Conservation (phyloP, 2,888 invertebrate genomes). For the Aplocera efformata region DNA sequence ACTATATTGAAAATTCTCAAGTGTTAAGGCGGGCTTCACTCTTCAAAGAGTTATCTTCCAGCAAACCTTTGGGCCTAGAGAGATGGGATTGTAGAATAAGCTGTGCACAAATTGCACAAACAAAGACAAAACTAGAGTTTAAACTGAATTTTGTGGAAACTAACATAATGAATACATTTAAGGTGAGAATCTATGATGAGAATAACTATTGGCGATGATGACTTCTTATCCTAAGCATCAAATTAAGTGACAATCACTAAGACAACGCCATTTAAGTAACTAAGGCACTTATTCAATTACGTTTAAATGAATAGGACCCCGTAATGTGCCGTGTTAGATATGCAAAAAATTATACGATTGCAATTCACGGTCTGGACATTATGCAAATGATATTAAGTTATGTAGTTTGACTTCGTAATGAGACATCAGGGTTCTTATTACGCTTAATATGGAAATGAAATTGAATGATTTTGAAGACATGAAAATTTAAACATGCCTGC, state of each 20-base stretch:
- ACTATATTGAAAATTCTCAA: no score
- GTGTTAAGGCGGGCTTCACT: no score
- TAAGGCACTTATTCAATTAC: slow-evolving; percentile 44
- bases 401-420: slow-evolving; percentile 43
- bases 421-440: slow-evolving; percentile 35
- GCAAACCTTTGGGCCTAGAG: no score
- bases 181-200: slow-evolving; percentile 25
- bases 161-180: no score
- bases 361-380: slow-evolving; percentile 35
- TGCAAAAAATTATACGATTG: slow-evolving; percentile 36
- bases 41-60: no score
- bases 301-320: slow-evolving; percentile 44
- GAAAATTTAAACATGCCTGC: no score
- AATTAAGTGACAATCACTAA: slow-evolving; percentile 55
- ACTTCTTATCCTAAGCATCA: slow-evolving; percentile 51
- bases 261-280: slow-evolving; percentile 38
- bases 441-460: no score
- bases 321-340: slow-evolving; percentile 33
- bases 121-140: no score
- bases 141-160: no score
- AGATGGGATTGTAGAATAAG: no score
- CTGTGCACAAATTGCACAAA: neutral
- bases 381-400: slow-evolving; percentile 45
- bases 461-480: no score
- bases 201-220: slow-evolving; percentile 29